Evolutionary conservation across 2,888 invertebrate genomes (phyloP).

Genomic region (Papilio gigon): DNA sequence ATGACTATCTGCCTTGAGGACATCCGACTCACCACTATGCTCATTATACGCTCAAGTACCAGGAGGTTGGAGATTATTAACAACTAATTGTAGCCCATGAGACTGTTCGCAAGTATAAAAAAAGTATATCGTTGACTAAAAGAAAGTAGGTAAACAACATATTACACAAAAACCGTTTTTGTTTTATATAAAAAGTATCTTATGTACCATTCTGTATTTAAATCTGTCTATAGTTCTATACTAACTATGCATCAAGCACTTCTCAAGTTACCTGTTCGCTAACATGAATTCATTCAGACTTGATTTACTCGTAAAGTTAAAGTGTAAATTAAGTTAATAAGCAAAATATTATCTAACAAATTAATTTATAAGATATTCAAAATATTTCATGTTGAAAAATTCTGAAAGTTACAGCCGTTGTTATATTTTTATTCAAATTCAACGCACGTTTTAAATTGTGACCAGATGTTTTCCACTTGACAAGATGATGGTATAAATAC

Average conservation of each 20-base stretch:
- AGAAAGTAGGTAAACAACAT: not conserved
- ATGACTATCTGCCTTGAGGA: slow-evolving; percentile 62
- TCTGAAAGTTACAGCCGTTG: not conserved
- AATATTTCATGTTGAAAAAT: too few relatives aligned
- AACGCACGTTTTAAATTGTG: not conserved
- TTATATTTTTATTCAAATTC: not conserved
- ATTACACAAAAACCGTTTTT: too few relatives aligned
- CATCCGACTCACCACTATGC: slow-evolving; percentile 58
- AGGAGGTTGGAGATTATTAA: slow-evolving; percentile 40
- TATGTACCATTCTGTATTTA: too few relatives aligned
- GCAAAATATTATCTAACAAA: too few relatives aligned
- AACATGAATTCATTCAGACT: too few relatives aligned
- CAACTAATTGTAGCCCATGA: not conserved
- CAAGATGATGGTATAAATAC: not conserved
- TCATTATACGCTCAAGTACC: slow-evolving; percentile 44
- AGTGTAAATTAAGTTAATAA: too few relatives aligned
- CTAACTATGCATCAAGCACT: too few relatives aligned
- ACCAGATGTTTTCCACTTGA: not conserved
- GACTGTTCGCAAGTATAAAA: not conserved
- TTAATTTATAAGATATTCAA: too few relatives aligned
- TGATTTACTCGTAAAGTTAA: too few relatives aligned
- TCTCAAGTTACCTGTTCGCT: too few relatives aligned
- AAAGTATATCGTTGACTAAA: not conserved
- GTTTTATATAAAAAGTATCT: too few relatives aligned
- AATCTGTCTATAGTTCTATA: too few relatives aligned